Evolutionary conservation across 2,888 invertebrate genomes (phyloP).

Genomic region (Ophion obscuratus): DNA sequence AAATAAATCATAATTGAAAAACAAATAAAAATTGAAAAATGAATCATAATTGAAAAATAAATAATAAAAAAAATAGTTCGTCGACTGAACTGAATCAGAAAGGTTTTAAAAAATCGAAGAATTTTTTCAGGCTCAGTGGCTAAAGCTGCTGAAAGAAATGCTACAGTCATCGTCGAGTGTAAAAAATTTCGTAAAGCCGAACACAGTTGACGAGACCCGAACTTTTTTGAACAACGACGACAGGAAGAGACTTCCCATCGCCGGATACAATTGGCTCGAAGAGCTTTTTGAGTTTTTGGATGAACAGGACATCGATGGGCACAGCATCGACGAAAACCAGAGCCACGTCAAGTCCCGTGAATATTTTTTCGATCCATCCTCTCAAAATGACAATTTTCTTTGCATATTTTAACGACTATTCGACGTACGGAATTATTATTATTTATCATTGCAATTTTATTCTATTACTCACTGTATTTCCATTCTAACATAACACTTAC

Average conservation of each 20-base stretch:
- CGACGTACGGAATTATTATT: neutral
- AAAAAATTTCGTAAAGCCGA: slow-evolving; percentile 20
- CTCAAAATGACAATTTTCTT: neutral
- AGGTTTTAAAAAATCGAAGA: neutral
- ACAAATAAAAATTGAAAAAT: no score
- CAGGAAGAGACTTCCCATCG: slow-evolving; percentile 23
- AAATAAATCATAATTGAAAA: no score
- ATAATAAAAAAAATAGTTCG: neutral
- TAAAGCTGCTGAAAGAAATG: slow-evolving; percentile 63
- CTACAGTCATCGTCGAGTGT: slow-evolving; percentile 47
- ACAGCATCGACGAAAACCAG: slow-evolving; percentile 44
- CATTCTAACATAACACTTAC: neutral
- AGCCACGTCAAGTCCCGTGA: slow-evolving; percentile 65
- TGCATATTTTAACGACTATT: neutral
- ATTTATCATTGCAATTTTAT: neutral
- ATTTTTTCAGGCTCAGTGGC: slow-evolving; percentile 67
- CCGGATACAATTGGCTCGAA: slow-evolving; percentile 54
- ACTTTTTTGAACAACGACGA: slow-evolving; percentile 2
- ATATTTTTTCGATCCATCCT: neutral
- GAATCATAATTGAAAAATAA: no score
- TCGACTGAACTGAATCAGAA: neutral
- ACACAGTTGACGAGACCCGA: slow-evolving; percentile 21
- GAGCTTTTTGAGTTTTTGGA: slow-evolving; percentile 58
- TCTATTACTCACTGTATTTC: neutral
- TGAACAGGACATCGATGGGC: slow-evolving; percentile 56